Evolutionary conservation across 1,140 invertebrate genomes (phyloP).

Genomic region (Cheumatopsyche charites): DNA sequence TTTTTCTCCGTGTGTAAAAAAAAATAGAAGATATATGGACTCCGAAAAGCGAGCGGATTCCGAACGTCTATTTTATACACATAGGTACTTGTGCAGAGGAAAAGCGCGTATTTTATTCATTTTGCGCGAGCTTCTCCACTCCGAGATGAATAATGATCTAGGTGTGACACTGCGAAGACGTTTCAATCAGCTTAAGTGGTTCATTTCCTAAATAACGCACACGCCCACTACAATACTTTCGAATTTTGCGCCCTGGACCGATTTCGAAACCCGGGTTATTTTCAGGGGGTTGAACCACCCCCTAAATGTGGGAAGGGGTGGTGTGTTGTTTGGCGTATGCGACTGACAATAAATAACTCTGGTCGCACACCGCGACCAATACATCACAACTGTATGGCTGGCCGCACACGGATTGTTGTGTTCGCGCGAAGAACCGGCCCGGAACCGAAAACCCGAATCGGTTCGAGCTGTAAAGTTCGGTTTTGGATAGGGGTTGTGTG

Average conservation of each 20-base stretch:
- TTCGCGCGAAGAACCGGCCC: slow-evolving; percentile 41
- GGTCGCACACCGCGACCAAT: slow-evolving; percentile 40
- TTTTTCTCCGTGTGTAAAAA: background rate
- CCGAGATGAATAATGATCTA: slow-evolving; percentile 47
- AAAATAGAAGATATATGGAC: slow-evolving; percentile 11
- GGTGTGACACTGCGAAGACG: slow-evolving; percentile 45
- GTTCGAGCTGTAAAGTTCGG: background rate
- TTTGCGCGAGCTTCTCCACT: background rate
- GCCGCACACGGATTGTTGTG: slow-evolving; percentile 37
- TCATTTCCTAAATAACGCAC: slow-evolving; percentile 24
- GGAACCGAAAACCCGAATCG: slow-evolving; percentile 32
- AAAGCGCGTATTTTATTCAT: background rate
- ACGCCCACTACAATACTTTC: background rate
- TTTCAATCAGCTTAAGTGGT: slow-evolving; percentile 49
- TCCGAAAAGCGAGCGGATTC: slow-evolving; percentile 2
- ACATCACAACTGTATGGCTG: slow-evolving; percentile 41
- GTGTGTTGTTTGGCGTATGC: slow-evolving; percentile 7
- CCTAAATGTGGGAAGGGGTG: background rate
- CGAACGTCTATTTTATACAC: background rate
- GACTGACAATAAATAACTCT: slow-evolving; percentile 29
- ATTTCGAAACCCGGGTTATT: too few species aligned
- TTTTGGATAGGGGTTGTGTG: too few species aligned
- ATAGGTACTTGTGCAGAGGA: background rate
- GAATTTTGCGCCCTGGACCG: too few species aligned
- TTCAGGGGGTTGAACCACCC: too few species aligned